Base-by-base conservation (phyloP, 2,113 vertebrate species). In the Chloropsis hardwickii region DNA sequence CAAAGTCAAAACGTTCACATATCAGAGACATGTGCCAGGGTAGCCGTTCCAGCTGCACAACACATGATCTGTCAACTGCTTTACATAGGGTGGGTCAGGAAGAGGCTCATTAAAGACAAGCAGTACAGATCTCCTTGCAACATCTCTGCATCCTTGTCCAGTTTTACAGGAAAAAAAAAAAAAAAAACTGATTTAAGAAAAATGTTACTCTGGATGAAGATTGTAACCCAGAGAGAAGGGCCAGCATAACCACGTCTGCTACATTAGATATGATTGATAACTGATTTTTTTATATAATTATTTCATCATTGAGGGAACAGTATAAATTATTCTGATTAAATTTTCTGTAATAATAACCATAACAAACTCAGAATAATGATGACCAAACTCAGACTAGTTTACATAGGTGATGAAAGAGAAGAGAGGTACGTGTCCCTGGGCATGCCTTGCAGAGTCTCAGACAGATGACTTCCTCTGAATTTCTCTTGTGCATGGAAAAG, bases 51-150 rank as follows among this genome's bases (percentile, higher is more conserved):
- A 98, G 96, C 97, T 98, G 98, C 87, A 89, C 73, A 64, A 67
- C 97, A 97, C 91, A 97, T 98, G 97, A 92, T 86, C 81, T 95
- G 94, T 97, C 96, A 97, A 91, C 81, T 93, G 91, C 91, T 91
- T 94, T 94, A 88, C 97, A 67, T 51, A 94, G 96, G 96, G 96
- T 86, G 94, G 92, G 94, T 92, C 96, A 97, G 96, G 94, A 98
- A 97, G 89, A 90, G 44, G 93, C 86, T 97, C 96, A 96, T 98
- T 98, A 97, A 96, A 97, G 94, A 94, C 83, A 96, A 97, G 96
- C 14, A 27, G 83, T 96, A 94, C 83, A 96, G 86, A 74, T 97
- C 91, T 73, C 76, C 92, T 93, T 97, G 95, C 97, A 96, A 97
- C 93, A 97, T 95, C 96, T 90, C 93, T 96, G 76, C 74, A 90